Evolutionary conservation across 2,113 vertebrate genomes (phyloP).

Genomic region (Nothoprocta perdicaria): DNA sequence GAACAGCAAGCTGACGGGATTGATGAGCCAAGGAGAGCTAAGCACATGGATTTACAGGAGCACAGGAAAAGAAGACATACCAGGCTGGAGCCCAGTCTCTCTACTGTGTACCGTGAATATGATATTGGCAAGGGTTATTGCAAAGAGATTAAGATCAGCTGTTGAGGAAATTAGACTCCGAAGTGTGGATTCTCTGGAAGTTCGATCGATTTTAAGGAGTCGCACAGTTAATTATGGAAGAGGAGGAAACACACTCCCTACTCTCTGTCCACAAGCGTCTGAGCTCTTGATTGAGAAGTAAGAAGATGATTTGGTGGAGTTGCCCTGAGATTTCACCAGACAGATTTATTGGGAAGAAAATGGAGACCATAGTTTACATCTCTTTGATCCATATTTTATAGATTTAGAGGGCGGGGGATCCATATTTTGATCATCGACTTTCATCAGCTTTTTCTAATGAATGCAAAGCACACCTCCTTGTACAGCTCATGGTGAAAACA

Average conservation of each 20-base stretch:
- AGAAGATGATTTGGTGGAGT: background rate
- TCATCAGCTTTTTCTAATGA: background rate
- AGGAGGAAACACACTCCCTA: background rate
- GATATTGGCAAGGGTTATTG: background rate
- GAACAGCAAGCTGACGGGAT: background rate
- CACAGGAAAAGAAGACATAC: background rate
- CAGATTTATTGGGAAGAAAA: background rate
- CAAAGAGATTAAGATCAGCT: background rate
- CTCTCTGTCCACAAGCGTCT: rapidly evolving
- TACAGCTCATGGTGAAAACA: background rate
- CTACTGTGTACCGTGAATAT: background rate
- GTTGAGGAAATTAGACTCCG: background rate
- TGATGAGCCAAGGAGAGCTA: background rate
- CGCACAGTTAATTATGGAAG: background rate
- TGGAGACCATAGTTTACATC: background rate
- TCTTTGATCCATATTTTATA: background rate
- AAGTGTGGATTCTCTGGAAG: background rate
- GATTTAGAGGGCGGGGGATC: background rate
- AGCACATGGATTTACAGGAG: background rate
- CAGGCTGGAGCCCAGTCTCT: background rate
- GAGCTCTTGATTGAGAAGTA: background rate
- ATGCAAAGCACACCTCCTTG: background rate
- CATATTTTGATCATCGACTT: background rate
- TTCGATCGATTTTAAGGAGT: background rate
- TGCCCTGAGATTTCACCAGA: background rate